Evolutionary conservation across 2,113 vertebrate species (phyloP), one percentile per base, ranked within the genome.

Genomic region (Climacteris rufus): DNA sequence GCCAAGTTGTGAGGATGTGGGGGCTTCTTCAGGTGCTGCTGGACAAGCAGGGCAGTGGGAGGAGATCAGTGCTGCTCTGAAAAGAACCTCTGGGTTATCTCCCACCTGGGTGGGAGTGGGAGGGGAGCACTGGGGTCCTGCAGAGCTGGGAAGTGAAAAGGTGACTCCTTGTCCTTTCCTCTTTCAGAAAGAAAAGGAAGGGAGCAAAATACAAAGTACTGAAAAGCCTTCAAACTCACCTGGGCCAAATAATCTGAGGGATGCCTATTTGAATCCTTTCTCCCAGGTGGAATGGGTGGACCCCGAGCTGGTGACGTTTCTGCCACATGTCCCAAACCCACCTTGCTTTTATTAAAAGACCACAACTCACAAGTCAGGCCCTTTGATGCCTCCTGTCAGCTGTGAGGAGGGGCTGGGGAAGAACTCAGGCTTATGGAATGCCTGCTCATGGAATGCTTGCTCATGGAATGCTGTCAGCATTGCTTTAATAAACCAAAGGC

Each of bases 351-450:
- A 25, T 20, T 15, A 25, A 31, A 50, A 61, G 25, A 3, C n/a
- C 54, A 8, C 3, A 1, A 39, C 27, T 40, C 6, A 1, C 7
- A 18, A 39, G 22, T 33, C 17, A 42, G 45, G 23, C 52, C 39
- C 65, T 23, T n/a, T 0, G 6, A 1, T 52, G 60, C 25, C 79
- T 71, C 68, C 66, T 42, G 44, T 24, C 1, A 60, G 53, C 31
- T 15, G 10, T 2, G 6, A 4, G 10, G 10, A 61, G 65, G 61
- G 47, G 61, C 61, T 37, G 75, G 70, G 63, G 5, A 35, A 6
- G 7, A 33, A 31, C 57, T 64, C 39, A 4, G 4, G 1, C 17
- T 3, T 2, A 2, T 2, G n/a, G 56, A 83, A 35, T 31, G 7
- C 9, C n/a, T 47, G 74, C 91, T 39, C 7, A 1, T 2, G 19